Evolutionary conservation across 2,113 vertebrate species (phyloP).

Genomic region (Grus americana): DNA sequence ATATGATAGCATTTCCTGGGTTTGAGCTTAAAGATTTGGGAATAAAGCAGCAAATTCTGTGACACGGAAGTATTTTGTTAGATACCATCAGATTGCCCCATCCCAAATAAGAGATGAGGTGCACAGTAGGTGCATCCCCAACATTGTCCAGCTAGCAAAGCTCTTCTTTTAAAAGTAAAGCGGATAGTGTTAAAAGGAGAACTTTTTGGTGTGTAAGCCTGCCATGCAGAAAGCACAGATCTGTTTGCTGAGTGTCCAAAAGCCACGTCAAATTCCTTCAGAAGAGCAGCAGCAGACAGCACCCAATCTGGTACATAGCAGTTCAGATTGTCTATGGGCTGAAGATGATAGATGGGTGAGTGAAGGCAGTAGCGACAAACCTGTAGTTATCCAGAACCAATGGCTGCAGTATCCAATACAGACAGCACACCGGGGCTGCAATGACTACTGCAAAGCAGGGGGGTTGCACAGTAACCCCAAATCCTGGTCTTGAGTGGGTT

Average conservation of each 20-base stretch:
- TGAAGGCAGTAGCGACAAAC: neutral
- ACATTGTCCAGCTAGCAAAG: neutral
- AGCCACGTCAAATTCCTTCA: neutral
- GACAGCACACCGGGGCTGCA: rapidly evolving
- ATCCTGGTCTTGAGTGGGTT: neutral
- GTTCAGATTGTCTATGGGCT: neutral
- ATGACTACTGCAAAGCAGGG: neutral
- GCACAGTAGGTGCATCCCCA: neutral
- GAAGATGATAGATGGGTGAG: neutral
- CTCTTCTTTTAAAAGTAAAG: neutral
- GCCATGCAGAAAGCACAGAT: neutral
- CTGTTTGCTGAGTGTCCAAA: neutral
- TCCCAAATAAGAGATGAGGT: neutral
- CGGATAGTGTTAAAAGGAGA: neutral
- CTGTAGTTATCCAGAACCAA: neutral
- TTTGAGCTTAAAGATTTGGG: neutral
- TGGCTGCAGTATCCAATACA: neutral
- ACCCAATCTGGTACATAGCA: rapidly evolving
- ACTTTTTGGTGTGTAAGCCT: neutral
- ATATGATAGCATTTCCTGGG: neutral
- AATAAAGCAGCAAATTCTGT: neutral
- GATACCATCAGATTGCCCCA: neutral
- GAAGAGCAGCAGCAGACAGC: neutral
- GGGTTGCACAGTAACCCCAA: neutral
- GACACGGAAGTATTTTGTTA: neutral